Evolutionary conservation across 2,888 invertebrate genomes (phyloP), one percentile per base, ranked within the genome.

Genomic region (Acleris literana): DNA sequence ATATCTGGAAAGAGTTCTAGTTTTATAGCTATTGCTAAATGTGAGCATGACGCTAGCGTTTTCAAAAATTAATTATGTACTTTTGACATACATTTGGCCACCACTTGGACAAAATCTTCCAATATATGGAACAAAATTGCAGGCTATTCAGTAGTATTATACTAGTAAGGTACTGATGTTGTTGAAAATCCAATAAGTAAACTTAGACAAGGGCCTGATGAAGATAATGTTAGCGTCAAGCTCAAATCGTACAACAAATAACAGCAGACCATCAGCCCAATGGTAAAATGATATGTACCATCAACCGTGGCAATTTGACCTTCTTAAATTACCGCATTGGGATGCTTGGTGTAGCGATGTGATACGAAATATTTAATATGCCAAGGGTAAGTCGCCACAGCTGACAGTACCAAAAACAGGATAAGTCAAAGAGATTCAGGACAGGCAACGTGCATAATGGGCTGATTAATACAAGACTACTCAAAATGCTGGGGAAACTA

Each of bases 1-100:
- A 85, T 79, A 91, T 88, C 92, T 92, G 87, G 5, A 86, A 85
- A 46, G 22, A 39, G 46, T 54, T 18, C 33, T 54, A 33, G 48
- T 52, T 53, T 61, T 62, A 57, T 56, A 61, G 56, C 64, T 64
- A 64, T 46, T 48, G 17, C 58, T 58, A 57, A 29, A 48, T 13
- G 46, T 13, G 52, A 33, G 65, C 51, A 20, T 56, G 56, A 52
- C 52, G 33, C 46, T 57, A 51, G 46, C n/a, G 56, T 56, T 46
- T 16, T 46, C 16, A 52, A 7, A 13, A 17, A 22, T 39, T 9
- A 18, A 49, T 33, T 33, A 2, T 33, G 13, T 7, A 11, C 3
- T 33, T 33, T 33, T 11, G 5, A 25, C 5, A 25, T 5, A 25
- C 25, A 25, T 25, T 25, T 25, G 5, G 25, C 5, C 25, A 25